Base-by-base conservation (phyloP, 2,797 vertebrate genomes). In the Decapterus maruadsi region DNA sequence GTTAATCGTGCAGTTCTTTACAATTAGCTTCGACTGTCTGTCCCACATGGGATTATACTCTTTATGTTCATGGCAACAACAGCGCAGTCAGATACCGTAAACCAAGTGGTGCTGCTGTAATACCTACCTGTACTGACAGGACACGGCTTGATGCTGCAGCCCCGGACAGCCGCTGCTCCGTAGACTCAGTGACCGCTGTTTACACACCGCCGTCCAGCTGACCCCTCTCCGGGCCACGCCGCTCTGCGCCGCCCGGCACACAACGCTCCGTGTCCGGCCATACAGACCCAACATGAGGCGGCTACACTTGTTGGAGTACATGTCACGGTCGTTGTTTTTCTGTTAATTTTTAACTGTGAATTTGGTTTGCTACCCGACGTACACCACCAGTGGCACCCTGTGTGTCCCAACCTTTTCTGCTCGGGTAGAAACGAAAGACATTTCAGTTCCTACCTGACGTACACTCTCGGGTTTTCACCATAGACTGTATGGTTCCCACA, bases 201-300 rank as follows among this genome's bases (percentile, higher is more conserved):
- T 26, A 45, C 86, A 81, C 53, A 77, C 83, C 54, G 84, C 59
- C 1, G 84, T 77, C 92, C 92, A 83, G 86, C 85, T 90, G 26
- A 58, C 73, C 1, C 78, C 53, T 60, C 75, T 77, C 40, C 77
- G 62, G 3, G 16, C 63, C 1, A 76, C 48, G 1, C 56, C 10
- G 17, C 26, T 48, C 38, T 3, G 85, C 10, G 14, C 14, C 46
- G 42, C 29, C 2, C 42, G 57, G 36, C 57, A 31, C 2, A 63
- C 62, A 0, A 68, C 64, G 4, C 8, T 12, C 2, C 50, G 4
- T 8, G n/a, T 78, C 0, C 84, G 60, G 55, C 68, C 31, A n/a
- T 19, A 70, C 4, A 92, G 14, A 0, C 87, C 82, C 0, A 73
- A 73, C 50, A 86, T 4, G 6, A 91, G 13, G 14, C 85, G 75